Evolutionary conservation across 2,113 vertebrate genomes (phyloP).

Genomic region (Miniopterus natalensis): DNA sequence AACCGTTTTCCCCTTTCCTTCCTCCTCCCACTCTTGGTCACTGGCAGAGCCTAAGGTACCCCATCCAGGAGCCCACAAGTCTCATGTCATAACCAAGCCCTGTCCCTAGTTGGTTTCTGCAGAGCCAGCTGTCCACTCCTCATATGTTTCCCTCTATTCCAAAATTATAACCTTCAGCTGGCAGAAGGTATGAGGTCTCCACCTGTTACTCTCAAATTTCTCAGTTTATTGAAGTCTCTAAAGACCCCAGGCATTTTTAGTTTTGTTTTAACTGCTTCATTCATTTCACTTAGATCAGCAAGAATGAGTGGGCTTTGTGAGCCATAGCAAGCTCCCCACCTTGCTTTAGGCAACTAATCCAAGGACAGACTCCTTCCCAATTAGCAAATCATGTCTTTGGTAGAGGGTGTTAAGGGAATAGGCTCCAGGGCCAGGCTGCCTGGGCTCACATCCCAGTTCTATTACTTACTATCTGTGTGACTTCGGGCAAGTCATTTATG

Average conservation of each 20-base stretch:
- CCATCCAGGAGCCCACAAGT: not conserved
- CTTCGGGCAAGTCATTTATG: not conserved
- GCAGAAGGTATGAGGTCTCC: not conserved
- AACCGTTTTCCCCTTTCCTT: not conserved
- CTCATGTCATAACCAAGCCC: not conserved
- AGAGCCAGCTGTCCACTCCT: constrained; percentile 58
- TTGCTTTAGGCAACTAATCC: not conserved
- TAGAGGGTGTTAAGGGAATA: not conserved
- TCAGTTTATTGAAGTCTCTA: not conserved
- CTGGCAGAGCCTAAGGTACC: not conserved
- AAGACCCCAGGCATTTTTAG: constrained; percentile 51
- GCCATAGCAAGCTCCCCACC: not conserved
- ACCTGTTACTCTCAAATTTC: constrained; percentile 46
- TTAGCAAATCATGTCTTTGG: not conserved
- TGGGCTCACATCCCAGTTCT: not conserved
- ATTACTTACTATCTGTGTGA: not conserved
- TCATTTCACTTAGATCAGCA: constrained; percentile 43
- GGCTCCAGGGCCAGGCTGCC: not conserved
- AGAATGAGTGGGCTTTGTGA: constrained; percentile 47
- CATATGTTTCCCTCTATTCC: not conserved
- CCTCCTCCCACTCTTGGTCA: not conserved
- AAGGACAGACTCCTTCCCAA: not conserved
- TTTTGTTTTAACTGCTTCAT: constrained; percentile 10
- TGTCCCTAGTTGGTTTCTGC: not conserved
- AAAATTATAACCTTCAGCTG: constrained; percentile 61